These are phyloP conservation scores for Neosalanx taihuensis DNA, from an alignment of 2,797 vertebrate species.

Conservation along the genomic window DNA sequence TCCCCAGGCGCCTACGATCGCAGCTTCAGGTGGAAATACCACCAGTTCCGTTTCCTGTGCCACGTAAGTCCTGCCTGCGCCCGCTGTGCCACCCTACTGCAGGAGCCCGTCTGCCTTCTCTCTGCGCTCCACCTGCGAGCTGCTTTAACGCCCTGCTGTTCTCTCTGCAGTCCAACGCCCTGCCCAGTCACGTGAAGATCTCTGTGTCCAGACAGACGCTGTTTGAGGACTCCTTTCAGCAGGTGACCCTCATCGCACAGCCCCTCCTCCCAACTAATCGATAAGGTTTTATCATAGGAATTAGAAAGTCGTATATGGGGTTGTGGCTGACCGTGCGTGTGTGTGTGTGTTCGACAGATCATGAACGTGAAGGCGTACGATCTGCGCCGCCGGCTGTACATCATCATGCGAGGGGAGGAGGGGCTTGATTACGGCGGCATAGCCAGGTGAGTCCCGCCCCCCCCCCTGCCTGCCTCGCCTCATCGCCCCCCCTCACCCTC, in stretches of 20 bases:
- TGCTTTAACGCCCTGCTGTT: too few species aligned
- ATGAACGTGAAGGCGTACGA: slow-evolving; percentile 99
- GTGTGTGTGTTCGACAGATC: slow-evolving; percentile 74
- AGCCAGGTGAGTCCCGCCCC: slow-evolving; percentile 80
- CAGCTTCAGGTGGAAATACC: slow-evolving; percentile 98
- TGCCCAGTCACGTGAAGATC: slow-evolving; percentile 97
- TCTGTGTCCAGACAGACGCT: slow-evolving; percentile 94
- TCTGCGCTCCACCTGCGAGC: not conserved
- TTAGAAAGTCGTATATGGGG: not conserved
- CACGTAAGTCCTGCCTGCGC: slow-evolving; percentile 80
- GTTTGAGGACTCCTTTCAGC: slow-evolving; percentile 97
- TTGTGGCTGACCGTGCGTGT: slow-evolving; percentile 1
- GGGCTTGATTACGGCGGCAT: slow-evolving; percentile 96
- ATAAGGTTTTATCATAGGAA: not conserved
- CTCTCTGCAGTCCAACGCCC: slow-evolving; percentile 83
- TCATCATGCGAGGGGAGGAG: slow-evolving; percentile 98
- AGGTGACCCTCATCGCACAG: slow-evolving; percentile 73
- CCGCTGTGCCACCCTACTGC: not conserved
- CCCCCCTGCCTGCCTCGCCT: not conserved
- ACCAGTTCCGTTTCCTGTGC: slow-evolving; percentile 98
- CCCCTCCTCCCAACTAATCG: not conserved
- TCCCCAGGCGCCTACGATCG: slow-evolving; percentile 94
- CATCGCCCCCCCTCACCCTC: too few species aligned
- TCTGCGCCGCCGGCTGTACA: slow-evolving; percentile 91
- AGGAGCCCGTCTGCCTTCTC: not conserved